phyloP scores from a whole-genome alignment of 2,888 invertebrate species.

The Pegoplata infirma region DNA sequence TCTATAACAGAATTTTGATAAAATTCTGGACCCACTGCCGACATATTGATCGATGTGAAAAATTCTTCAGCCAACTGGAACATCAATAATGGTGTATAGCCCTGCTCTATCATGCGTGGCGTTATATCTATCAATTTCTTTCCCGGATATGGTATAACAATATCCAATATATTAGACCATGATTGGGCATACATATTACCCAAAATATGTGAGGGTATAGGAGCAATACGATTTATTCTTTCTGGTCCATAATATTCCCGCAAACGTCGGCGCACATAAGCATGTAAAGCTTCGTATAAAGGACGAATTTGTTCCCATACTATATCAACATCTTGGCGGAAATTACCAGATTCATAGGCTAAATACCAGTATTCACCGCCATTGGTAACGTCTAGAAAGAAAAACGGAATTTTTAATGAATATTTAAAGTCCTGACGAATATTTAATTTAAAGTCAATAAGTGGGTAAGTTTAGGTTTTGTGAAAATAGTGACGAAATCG shows the following conservation, averaged over 20 bases:
- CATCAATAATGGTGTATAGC: slow-evolving; percentile 89
- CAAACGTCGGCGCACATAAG: slow-evolving; percentile 91
- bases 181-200: slow-evolving; percentile 95
- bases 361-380: slow-evolving; percentile 94
- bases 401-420: no score
- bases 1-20: slow-evolving; percentile 92
- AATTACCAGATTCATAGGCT: slow-evolving; percentile 88
- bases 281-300: slow-evolving; percentile 91
- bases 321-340: slow-evolving; percentile 88
- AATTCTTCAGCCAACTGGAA: slow-evolving; percentile 94
- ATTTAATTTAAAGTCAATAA: no score
- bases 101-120: slow-evolving; percentile 89
- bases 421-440: no score
- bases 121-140: slow-evolving; percentile 90
- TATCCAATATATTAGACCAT: slow-evolving; percentile 89
- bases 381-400: slow-evolving; percentile 94
- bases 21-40: slow-evolving; percentile 90
- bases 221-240: slow-evolving; percentile 87
- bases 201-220: slow-evolving; percentile 90
- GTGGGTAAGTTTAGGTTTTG: no score
- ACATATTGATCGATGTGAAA: slow-evolving; percentile 93
- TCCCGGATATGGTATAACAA: slow-evolving; percentile 91
- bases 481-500: no score
- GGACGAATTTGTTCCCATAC: slow-evolving; percentile 92
- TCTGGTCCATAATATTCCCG: slow-evolving; percentile 91